Conservation (phyloP, 1,140 invertebrate genomes). For the Atta colombica region DNA sequence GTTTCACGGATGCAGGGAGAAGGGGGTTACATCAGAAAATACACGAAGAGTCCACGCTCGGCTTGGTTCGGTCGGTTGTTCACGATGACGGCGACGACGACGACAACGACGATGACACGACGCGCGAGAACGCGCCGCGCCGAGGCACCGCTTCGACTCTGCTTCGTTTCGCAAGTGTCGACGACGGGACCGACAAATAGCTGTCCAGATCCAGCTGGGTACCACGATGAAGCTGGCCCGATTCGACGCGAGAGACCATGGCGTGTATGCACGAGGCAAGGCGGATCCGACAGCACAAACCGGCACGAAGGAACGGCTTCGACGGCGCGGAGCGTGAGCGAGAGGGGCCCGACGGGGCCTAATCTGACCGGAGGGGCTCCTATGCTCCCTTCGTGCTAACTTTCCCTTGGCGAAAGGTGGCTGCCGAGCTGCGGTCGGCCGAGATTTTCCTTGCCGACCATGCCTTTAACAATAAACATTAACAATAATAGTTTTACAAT, state of each 20-base stretch:
- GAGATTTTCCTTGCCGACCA: conserved; percentile 44
- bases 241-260: conserved; percentile 73
- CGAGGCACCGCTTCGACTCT: conserved; percentile 50
- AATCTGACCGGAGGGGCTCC: conserved; percentile 73
- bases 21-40: conserved; percentile 48
- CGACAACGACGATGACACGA: conserved; percentile 18
- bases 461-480: not conserved
- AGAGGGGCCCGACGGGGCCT: conserved; percentile 70
- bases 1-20: conserved; percentile 66
- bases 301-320: conserved; percentile 69
- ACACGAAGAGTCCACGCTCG: conserved; percentile 21
- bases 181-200: conserved; percentile 59
- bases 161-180: conserved; percentile 19
- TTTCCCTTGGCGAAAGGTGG: conserved; percentile 53
- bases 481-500: not conserved
- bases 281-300: conserved; percentile 70
- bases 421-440: not conserved
- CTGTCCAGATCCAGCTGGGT: conserved; percentile 68
- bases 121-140: conserved; percentile 18
- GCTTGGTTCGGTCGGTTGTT: conserved; percentile 58
- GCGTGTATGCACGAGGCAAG: conserved; percentile 70
- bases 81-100: conserved; percentile 35
- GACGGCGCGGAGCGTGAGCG: conserved; percentile 67
- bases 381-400: conserved; percentile 67
- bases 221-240: conserved; percentile 69